These are phyloP conservation scores for Drosophila algonquin DNA, from an alignment of 2,888 invertebrate species.

Conservation along the genomic window DNA sequence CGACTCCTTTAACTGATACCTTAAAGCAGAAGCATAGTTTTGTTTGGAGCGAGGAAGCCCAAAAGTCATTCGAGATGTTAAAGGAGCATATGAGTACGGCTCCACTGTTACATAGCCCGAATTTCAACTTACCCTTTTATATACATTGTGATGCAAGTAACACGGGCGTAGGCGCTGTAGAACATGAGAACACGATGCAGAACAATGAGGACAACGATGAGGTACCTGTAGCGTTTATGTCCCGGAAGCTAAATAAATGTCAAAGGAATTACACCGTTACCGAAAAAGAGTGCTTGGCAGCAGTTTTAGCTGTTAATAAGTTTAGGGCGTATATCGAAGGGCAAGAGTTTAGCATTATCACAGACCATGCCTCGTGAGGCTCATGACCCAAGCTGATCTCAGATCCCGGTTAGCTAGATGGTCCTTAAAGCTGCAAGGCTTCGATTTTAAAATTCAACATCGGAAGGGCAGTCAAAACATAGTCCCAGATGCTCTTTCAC, in stretches of 20 bases:
- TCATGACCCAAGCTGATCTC: slow-evolving; percentile 9
- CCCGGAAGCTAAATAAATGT: slow-evolving; percentile 12
- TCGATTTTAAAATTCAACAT: slow-evolving; percentile 4
- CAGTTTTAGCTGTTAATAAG: slow-evolving; percentile 10
- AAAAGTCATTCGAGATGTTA: slow-evolving; percentile 7
- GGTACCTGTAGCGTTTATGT: slow-evolving; percentile 22
- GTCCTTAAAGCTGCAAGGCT: slow-evolving; percentile 8
- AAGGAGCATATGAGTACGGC: slow-evolving; percentile 1
- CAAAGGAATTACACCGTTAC: slow-evolving; percentile 16
- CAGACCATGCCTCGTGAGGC: slow-evolving; percentile 12
- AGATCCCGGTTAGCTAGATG: slow-evolving; percentile 4
- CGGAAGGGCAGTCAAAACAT: slow-evolving; percentile 7
- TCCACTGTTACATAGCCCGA: not conserved
- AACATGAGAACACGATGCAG: too few relatives aligned
- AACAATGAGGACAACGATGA: not conserved
- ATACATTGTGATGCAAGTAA: slow-evolving; percentile 39
- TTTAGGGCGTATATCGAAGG: slow-evolving; percentile 20
- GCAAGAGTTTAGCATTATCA: slow-evolving; percentile 14
- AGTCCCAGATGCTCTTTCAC: not conserved
- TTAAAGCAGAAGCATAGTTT: slow-evolving; percentile 3
- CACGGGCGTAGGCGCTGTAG: slow-evolving; percentile 19
- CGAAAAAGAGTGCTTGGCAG: slow-evolving; percentile 21
- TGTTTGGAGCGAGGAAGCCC: slow-evolving; percentile 4
- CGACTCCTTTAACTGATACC: slow-evolving; percentile 15
- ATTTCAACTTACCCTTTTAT: too few relatives aligned